phyloP scores from a whole-genome alignment of 2,888 invertebrate genomes.

The Zelleria hepariella region DNA sequence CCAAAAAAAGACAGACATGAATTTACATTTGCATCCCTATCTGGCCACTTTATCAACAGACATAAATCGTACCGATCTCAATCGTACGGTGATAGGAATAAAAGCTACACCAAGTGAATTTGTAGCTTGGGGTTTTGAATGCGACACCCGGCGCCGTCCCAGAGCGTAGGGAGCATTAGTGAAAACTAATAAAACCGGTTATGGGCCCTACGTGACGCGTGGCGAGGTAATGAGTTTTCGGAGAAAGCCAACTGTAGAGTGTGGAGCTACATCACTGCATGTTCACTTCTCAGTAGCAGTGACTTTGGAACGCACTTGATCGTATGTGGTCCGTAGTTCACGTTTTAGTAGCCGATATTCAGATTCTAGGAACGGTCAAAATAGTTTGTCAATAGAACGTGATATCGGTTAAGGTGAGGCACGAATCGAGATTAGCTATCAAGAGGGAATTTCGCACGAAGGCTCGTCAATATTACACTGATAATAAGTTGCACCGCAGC shows the following conservation, averaged over 20 bases:
- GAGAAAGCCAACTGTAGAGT: slow-evolving; percentile 45
- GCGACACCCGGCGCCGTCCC: slow-evolving; percentile 23
- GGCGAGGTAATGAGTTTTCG: slow-evolving; percentile 64
- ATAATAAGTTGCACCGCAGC: too few relatives aligned
- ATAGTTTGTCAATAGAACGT: background rate
- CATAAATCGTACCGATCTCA: background rate
- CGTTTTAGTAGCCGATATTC: background rate
- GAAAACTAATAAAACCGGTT: slow-evolving; percentile 68
- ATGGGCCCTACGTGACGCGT: slow-evolving; percentile 64
- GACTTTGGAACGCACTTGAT: background rate
- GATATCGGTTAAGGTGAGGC: background rate
- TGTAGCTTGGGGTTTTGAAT: slow-evolving; percentile 14
- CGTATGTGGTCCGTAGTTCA: background rate
- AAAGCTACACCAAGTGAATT: background rate
- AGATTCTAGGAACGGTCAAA: background rate
- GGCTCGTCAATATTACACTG: too few relatives aligned
- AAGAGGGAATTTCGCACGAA: too few relatives aligned
- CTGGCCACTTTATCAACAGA: background rate
- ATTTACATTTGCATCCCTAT: slow-evolving; percentile 6
- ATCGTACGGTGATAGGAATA: background rate
- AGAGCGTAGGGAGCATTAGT: slow-evolving; percentile 40
- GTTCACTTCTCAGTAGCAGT: slow-evolving; percentile 30
- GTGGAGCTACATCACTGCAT: slow-evolving; percentile 22
- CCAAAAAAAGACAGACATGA: background rate
- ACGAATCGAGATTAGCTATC: background rate